phyloP scores from a whole-genome alignment of 2,113 vertebrate species.

The Melanotaenia duboulayi region DNA sequence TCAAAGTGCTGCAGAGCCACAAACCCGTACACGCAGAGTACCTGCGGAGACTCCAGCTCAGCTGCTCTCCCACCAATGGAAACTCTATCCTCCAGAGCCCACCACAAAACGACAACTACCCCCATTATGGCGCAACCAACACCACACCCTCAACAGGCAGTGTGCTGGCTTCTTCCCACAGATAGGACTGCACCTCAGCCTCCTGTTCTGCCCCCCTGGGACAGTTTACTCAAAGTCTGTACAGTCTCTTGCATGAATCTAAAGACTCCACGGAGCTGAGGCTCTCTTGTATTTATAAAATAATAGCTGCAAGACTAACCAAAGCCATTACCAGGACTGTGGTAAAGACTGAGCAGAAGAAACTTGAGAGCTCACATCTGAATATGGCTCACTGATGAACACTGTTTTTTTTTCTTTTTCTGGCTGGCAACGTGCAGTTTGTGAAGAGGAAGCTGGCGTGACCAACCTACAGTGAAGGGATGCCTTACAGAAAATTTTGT shows the following conservation, averaged over 20 bases:
- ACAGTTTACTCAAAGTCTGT: slow-evolving; percentile 60
- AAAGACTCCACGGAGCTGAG: slow-evolving; percentile 44
- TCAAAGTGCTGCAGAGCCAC: slow-evolving; percentile 93
- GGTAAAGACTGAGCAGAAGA: slow-evolving; percentile 54
- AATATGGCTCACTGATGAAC: slow-evolving; percentile 25
- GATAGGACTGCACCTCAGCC: slow-evolving; percentile 76
- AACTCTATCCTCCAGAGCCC: slow-evolving; percentile 87
- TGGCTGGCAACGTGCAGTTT: slow-evolving; percentile 34
- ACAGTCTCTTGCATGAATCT: slow-evolving; percentile 76
- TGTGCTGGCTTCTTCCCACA: slow-evolving; percentile 73
- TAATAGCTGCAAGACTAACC: slow-evolving; percentile 72
- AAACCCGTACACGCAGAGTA: slow-evolving; percentile 97
- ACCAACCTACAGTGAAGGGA: slow-evolving; percentile 56
- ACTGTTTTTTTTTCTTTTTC: slow-evolving; percentile 34
- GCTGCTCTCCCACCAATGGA: slow-evolving; percentile 90
- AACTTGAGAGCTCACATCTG: slow-evolving; percentile 5
- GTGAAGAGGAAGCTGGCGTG: slow-evolving; percentile 36
- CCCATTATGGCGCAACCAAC: slow-evolving; percentile 84
- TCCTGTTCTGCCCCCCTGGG: slow-evolving; percentile 9
- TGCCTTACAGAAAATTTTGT: slow-evolving; percentile 79
- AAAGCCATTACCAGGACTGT: slow-evolving; percentile 66
- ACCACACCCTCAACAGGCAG: slow-evolving; percentile 68
- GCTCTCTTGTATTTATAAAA: slow-evolving; percentile 62
- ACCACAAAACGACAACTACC: slow-evolving; percentile 79
- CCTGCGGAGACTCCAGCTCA: slow-evolving; percentile 92